Evolutionary conservation across 2,888 invertebrate species (phyloP).

Genomic region (Autographa pulchrina): DNA sequence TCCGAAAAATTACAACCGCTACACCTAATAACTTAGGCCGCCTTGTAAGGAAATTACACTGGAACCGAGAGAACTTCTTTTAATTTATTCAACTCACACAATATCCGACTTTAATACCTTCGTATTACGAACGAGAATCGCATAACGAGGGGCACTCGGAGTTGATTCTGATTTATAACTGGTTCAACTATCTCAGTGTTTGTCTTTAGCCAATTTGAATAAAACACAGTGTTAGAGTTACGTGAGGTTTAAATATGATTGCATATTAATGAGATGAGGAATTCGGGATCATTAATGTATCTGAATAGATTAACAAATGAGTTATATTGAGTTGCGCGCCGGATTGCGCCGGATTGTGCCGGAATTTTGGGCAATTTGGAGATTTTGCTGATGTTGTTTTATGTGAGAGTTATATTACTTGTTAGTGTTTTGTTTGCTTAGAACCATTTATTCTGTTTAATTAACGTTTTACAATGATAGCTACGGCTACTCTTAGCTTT

Average conservation of each 20-base stretch:
- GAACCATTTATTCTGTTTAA: not conserved
- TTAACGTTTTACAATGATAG: not conserved
- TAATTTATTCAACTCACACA: slow-evolving; percentile 68
- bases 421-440: not conserved
- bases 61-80: slow-evolving; percentile 72
- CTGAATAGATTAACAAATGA: slow-evolving; percentile 58
- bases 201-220: slow-evolving; percentile 77
- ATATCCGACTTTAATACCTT: slow-evolving; percentile 66
- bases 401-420: slow-evolving; percentile 7
- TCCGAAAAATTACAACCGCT: slow-evolving; percentile 36
- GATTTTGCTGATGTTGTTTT: slow-evolving; percentile 29
- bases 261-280: slow-evolving; percentile 62
- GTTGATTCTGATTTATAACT: slow-evolving; percentile 76
- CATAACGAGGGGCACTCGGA: slow-evolving; percentile 29
- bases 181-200: slow-evolving; percentile 75
- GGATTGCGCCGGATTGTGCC: slow-evolving; percentile 28
- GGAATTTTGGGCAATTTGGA: slow-evolving; percentile 20
- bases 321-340: slow-evolving; percentile 43
- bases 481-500: no score
- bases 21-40: slow-evolving; percentile 55
- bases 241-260: slow-evolving; percentile 62
- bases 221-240: slow-evolving; percentile 63
- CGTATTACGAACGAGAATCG: slow-evolving; percentile 58
- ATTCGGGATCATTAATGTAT: slow-evolving; percentile 55
- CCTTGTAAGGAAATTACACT: slow-evolving; percentile 72